Evolutionary conservation across 2,797 vertebrate genomes (phyloP), one percentile per base, ranked within the genome.

Genomic region (Coendou prehensilis): DNA sequence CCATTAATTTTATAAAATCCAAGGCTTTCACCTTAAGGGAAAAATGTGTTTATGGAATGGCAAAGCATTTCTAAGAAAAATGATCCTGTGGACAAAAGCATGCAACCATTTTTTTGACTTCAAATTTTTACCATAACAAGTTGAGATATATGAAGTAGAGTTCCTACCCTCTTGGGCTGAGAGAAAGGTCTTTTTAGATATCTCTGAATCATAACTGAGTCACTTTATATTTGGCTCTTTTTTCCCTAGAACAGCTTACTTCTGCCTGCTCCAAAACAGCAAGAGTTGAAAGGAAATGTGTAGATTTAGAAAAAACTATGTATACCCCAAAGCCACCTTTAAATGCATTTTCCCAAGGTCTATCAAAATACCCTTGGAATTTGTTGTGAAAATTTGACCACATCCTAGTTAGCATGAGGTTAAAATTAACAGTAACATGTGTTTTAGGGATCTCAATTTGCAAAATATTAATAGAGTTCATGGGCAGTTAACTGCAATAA

Each of bases 391-490:
- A 96, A 94, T 96, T 94, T 90, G 93, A 96, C 95, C 95, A 97
- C 95, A 94, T 97, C 96, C 96, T 97, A 96, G 88, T 98, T 97
- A 97, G 90, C 98, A 98, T 98, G 83, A 97, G 96, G 97, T 97
- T 97, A 97, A 98, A 97, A 97, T 97, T 97, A 98, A 97, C 90
- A 87, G 92, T 89, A 97, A 97, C 97, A 97, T 95, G 88, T 97
- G 96, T 97, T 97, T 97, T 84, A 89, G 86, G 95, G 97, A 96
- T 97, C 93, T 96, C 94, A 95, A 96, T 98, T 97, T 98, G 88
- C 93, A 87, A 97, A 97, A 97, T 96, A 97, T 97, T 97, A 98
- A 97, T 97, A 98, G 97, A 96, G 96, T 97, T 97, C 97, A 97
- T 96, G 95, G 97, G 97, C 94, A 97, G 96, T 98, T 97, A 96